Percentiles rank a stretch among this genome's conserved stretches.
Evolutionary conservation across 2,113 vertebrate genomes (phyloP).

Genomic region (Pygoscelis adeliae): DNA sequence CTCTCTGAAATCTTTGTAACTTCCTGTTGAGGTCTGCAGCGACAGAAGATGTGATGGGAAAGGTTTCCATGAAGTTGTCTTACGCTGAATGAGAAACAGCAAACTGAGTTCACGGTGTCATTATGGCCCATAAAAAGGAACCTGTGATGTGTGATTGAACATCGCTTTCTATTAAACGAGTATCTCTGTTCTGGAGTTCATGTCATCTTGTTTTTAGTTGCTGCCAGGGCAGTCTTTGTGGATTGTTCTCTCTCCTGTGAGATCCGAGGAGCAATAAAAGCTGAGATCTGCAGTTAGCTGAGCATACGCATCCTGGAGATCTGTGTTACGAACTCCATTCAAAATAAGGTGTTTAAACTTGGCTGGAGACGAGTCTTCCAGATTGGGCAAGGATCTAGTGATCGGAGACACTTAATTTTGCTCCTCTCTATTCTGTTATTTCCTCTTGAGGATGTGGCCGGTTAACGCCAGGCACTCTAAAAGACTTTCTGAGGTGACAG

Average conservation of each 20-base stretch:
- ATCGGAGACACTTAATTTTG: neutral
- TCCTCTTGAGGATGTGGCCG: neutral
- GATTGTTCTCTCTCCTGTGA: neutral
- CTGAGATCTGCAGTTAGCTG: neutral
- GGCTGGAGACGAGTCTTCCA: neutral
- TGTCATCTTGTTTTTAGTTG: neutral
- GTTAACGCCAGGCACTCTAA: neutral
- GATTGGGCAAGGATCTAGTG: neutral
- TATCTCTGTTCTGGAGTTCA: neutral
- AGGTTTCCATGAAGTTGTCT: neutral
- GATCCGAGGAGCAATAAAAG: neutral
- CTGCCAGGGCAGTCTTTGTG: neutral
- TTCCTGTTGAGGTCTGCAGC: neutral
- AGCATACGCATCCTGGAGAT: rapidly evolving
- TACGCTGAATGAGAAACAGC: neutral
- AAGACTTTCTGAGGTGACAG: neutral
- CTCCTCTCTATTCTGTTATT: neutral
- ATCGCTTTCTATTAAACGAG: neutral
- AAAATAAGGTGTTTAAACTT: neutral
- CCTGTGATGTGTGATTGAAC: neutral
- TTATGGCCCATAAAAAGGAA: rapidly evolving
- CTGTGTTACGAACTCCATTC: neutral
- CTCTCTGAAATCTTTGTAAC: neutral
- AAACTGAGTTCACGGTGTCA: neutral
- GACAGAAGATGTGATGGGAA: neutral